Evolutionary conservation across 2,888 invertebrate genomes (phyloP).

Genomic region (Cremastobaeus sp.): DNA sequence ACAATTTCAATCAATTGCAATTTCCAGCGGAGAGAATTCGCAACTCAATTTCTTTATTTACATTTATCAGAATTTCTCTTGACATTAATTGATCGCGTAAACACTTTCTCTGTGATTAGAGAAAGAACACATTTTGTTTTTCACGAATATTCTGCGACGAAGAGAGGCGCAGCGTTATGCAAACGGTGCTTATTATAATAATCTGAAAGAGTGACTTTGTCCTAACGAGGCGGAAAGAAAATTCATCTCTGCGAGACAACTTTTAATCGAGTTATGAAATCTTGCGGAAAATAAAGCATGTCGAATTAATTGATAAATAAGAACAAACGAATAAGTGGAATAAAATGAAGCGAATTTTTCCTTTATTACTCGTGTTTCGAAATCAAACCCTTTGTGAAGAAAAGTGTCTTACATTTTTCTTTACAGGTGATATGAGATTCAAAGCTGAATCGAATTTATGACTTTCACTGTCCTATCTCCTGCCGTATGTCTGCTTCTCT

Average conservation of each 20-base stretch:
- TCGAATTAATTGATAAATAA: conserved; percentile 14
- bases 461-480: conserved; percentile 49
- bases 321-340: background rate
- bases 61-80: too few species aligned
- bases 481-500: conserved; percentile 26
- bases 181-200: conserved; percentile 37
- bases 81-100: too few species aligned
- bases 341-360: too few species aligned
- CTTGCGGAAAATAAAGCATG: background rate
- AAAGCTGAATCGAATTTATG: conserved; percentile 53
- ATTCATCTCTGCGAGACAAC: conserved; percentile 14
- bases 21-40: too few species aligned
- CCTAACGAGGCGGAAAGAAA: conserved; percentile 21
- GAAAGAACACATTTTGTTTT: too few species aligned
- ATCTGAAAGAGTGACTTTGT: conserved; percentile 26
- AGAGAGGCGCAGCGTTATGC: conserved; percentile 28
- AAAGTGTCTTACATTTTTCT: conserved; percentile 27
- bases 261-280: conserved; percentile 22
- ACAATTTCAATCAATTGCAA: too few species aligned
- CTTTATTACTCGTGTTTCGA: too few species aligned
- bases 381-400: background rate
- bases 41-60: too few species aligned
- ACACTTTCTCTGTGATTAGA: too few species aligned
- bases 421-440: conserved; percentile 31
- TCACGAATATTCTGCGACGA: conserved; percentile 5